These are phyloP conservation scores for Tyto alba DNA, from an alignment of 2,113 vertebrate species.

Conservation along the genomic window DNA sequence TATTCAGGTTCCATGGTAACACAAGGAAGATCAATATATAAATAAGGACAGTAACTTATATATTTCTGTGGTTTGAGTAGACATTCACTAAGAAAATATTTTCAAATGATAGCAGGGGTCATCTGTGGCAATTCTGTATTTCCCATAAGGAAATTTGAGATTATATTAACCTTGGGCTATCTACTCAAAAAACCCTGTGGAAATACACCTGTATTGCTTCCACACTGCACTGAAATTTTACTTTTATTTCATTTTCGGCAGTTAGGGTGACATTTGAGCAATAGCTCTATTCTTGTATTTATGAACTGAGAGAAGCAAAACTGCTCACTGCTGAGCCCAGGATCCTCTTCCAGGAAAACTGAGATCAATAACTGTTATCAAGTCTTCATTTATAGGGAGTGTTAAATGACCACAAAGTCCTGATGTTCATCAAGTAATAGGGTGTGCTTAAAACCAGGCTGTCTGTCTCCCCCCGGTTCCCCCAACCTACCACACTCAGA, in stretches of 20 bases:
- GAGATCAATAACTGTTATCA: slow-evolving; percentile 48
- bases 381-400: slow-evolving; percentile 22
- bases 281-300: slow-evolving; percentile 34
- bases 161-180: background rate
- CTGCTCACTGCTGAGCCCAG: background rate
- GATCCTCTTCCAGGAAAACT: slow-evolving; percentile 47
- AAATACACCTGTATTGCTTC: background rate
- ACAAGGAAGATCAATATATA: background rate
- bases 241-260: background rate
- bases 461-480: background rate
- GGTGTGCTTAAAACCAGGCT: background rate
- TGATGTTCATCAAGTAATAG: background rate
- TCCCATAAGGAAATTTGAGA: background rate
- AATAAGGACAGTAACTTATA: background rate
- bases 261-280: slow-evolving; percentile 22
- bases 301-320: slow-evolving; percentile 41
- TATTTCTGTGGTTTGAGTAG: background rate
- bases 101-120: background rate
- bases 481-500: background rate
- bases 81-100: background rate
- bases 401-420: slow-evolving; percentile 31
- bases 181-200: background rate
- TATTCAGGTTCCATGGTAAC: background rate
- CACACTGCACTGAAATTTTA: background rate
- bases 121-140: background rate